Conservation (phyloP, 2,888 invertebrate genomes). For the Temnothorax unifasciatus region DNA sequence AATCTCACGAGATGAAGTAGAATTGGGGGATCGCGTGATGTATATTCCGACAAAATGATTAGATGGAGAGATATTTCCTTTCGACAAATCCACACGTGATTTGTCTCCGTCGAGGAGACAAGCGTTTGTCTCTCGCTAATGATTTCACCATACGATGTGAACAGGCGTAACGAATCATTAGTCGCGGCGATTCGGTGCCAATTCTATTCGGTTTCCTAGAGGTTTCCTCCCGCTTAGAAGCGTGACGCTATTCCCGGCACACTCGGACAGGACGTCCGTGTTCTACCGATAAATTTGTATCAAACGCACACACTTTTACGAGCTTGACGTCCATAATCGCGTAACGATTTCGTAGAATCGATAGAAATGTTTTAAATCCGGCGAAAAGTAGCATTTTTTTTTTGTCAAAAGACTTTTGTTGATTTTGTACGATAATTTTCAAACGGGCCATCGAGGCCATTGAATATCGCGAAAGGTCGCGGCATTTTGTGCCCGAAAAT, state of each 20-base stretch:
- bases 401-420: neutral
- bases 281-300: constrained; percentile 1
- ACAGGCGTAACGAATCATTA: neutral
- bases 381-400: neutral
- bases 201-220: neutral
- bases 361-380: neutral
- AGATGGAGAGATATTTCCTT: neutral
- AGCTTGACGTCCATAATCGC: neutral
- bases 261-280: neutral
- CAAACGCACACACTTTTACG: constrained; percentile 23
- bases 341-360: neutral
- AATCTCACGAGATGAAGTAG: neutral
- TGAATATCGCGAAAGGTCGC: neutral
- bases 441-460: too few species aligned
- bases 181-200: neutral
- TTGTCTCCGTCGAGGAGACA: constrained; percentile 20
- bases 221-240: neutral
- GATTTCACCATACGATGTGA: constrained; percentile 9
- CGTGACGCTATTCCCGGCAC: neutral
- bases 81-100: neutral
- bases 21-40: neutral
- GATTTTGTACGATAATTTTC: too few species aligned
- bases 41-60: neutral
- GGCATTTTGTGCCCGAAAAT: neutral
- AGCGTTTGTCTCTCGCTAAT: constrained; percentile 37